A percentile compares a stretch with the other conserved stretches of the same genome.
Conservation (phyloP, 2,888 invertebrate species). For the Temnothorax unifasciatus region DNA sequence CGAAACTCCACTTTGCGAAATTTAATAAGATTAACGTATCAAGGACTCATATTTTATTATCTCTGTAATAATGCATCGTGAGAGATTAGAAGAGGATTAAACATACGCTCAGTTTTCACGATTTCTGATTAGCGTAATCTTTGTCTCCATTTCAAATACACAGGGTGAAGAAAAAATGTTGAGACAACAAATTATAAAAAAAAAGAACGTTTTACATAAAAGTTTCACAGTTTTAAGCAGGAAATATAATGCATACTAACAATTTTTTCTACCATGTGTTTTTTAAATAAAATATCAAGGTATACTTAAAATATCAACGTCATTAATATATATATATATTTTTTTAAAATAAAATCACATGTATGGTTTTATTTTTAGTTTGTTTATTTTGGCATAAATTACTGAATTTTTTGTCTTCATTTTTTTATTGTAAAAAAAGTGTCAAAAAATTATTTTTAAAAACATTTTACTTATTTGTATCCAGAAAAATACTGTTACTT, state of each 20-base stretch:
- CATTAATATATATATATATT: too few species aligned
- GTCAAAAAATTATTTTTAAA: neutral
- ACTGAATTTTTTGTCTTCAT: neutral
- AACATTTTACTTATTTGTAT: neutral
- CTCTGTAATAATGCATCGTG: neutral
- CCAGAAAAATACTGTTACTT: neutral
- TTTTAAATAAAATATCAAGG: neutral
- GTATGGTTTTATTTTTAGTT: neutral
- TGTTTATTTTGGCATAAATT: neutral
- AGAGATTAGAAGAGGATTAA: neutral
- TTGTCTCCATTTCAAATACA: neutral
- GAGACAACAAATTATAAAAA: neutral
- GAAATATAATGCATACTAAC: neutral
- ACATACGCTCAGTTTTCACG: neutral
- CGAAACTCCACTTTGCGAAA: constrained; percentile 9
- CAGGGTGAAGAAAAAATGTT: neutral
- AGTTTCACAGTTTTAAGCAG: neutral
- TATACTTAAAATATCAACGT: neutral
- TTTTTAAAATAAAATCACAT: neutral
- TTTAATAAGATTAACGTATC: constrained; percentile 8
- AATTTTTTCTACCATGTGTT: neutral
- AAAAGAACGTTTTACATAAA: neutral
- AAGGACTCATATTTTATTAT: constrained; percentile 14
- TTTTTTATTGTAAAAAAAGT: neutral
- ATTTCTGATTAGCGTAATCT: constrained; percentile 8